Conservation (phyloP, 1,140 invertebrate species). For the Hermatobates lingyangjiaoensis region DNA sequence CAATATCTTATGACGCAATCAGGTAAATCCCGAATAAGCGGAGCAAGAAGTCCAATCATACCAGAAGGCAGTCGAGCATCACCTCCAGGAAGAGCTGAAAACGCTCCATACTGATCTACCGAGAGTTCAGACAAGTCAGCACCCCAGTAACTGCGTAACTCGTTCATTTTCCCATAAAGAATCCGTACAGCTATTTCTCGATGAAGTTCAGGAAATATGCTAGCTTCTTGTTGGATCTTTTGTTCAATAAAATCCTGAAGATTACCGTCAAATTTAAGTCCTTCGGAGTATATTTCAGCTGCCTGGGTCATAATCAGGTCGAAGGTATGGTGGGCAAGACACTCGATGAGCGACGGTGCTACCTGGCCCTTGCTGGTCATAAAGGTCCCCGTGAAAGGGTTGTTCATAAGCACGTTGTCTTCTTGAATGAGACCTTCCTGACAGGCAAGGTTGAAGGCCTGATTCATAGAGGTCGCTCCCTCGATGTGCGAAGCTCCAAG, state of each 20-base stretch:
- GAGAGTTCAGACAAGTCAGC: slow-evolving; percentile 10
- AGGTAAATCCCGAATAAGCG: slow-evolving; percentile 38
- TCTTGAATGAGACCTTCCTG: slow-evolving; percentile 35
- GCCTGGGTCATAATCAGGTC: slow-evolving; percentile 42
- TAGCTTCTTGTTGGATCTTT: slow-evolving; percentile 6
- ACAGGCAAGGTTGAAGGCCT: slow-evolving; percentile 40
- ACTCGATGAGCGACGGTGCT: slow-evolving; percentile 35
- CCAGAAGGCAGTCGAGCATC: slow-evolving; percentile 39
- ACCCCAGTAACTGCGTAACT: slow-evolving; percentile 6
- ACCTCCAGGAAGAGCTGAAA: slow-evolving; percentile 41
- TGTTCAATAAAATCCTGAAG: slow-evolving; percentile 1
- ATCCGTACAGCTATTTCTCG: slow-evolving; percentile 1
- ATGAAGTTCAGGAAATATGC: not conserved
- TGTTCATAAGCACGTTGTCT: slow-evolving; percentile 6
- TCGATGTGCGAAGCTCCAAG: slow-evolving; percentile 47
- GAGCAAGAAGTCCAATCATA: slow-evolving; percentile 40
- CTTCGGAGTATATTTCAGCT: slow-evolving; percentile 9
- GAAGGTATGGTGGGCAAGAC: slow-evolving; percentile 39
- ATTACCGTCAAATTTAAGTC: not conserved
- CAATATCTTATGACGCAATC: slow-evolving; percentile 27
- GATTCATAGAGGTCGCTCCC: slow-evolving; percentile 39
- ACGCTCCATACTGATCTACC: slow-evolving; percentile 26
- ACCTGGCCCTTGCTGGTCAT: slow-evolving; percentile 43
- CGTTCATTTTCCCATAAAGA: slow-evolving; percentile 7
- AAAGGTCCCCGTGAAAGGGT: slow-evolving; percentile 30